A percentile compares a stretch with the other conserved stretches of the same genome.
These are phyloP conservation scores for Aphodius granarius DNA, from an alignment of 2,888 invertebrate species.

Conservation along the genomic window DNA sequence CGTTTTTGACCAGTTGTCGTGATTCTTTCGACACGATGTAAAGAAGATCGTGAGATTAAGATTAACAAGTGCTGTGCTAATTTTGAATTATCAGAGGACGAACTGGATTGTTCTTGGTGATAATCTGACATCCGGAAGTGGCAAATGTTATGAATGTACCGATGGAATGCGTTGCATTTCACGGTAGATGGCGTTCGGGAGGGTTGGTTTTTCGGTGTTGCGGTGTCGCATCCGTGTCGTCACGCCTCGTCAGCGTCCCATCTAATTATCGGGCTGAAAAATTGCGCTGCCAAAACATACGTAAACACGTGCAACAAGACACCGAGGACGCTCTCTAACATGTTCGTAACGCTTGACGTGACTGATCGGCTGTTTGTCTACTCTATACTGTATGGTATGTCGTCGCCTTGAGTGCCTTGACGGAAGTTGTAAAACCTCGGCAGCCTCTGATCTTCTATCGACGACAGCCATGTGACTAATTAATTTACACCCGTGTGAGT, in stretches of 20 bases:
- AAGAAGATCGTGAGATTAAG: too few species aligned
- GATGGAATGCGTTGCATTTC: constrained; percentile 18
- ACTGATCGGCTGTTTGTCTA: not conserved
- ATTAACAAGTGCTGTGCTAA: too few species aligned
- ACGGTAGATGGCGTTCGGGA: constrained; percentile 18
- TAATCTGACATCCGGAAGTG: too few species aligned
- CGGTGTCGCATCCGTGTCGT: constrained; percentile 20
- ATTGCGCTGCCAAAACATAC: constrained; percentile 39
- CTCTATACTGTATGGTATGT: too few species aligned
- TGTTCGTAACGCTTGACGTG: not conserved
- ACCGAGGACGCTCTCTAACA: not conserved
- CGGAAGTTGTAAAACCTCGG: not conserved
- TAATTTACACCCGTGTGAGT: not conserved
- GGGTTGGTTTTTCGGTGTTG: constrained; percentile 18
- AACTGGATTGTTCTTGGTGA: too few species aligned
- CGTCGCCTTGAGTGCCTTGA: not conserved
- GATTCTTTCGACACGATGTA: too few species aligned
- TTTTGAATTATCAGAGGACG: not conserved
- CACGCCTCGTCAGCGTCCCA: constrained; percentile 44
- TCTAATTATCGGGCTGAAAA: constrained; percentile 47
- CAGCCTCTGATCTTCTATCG: not conserved
- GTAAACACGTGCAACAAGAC: constrained; percentile 1
- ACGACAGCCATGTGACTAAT: not conserved
- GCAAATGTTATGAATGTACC: too few species aligned
- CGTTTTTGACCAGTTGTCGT: too few species aligned